Evolutionary conservation across 2,113 vertebrate species (phyloP).

Genomic region (Tricholaema leucomelas): DNA sequence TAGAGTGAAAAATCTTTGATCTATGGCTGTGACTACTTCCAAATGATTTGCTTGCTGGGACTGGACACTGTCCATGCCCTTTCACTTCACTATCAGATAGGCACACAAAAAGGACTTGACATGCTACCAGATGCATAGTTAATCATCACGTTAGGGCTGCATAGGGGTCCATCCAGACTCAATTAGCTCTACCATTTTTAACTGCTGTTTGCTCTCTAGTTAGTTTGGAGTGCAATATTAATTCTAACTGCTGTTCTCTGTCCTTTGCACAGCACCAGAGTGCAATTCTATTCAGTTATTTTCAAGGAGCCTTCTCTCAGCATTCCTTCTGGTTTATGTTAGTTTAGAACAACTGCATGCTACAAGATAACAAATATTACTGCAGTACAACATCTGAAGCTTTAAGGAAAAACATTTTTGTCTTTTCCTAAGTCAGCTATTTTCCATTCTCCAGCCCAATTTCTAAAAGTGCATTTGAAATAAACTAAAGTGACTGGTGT

Average conservation of each 20-base stretch:
- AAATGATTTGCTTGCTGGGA: conserved; percentile 89
- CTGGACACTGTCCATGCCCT: conserved; percentile 89
- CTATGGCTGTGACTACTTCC: conserved; percentile 85
- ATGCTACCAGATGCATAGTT: conserved; percentile 81
- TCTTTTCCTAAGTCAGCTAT: background rate
- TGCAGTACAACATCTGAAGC: background rate
- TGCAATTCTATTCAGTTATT: background rate
- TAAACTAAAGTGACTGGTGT: background rate
- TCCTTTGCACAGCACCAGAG: background rate
- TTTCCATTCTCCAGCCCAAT: background rate
- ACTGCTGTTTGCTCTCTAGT: conserved; percentile 38
- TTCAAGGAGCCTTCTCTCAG: background rate
- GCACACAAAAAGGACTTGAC: conserved; percentile 76
- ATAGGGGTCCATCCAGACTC: conserved; percentile 55
- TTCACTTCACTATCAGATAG: conserved; percentile 85
- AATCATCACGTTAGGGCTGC: conserved; percentile 76
- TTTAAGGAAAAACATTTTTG: background rate
- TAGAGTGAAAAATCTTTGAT: conserved; percentile 89
- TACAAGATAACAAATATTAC: background rate
- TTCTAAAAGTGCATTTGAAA: background rate
- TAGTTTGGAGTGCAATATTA: conserved; percentile 40
- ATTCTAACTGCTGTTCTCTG: conserved; percentile 12
- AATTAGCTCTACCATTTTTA: conserved; percentile 65
- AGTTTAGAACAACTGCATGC: background rate
- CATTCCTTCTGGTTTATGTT: background rate